Evolutionary conservation across 2,888 invertebrate species (phyloP).

Genomic region (Cataglyphis cursor): DNA sequence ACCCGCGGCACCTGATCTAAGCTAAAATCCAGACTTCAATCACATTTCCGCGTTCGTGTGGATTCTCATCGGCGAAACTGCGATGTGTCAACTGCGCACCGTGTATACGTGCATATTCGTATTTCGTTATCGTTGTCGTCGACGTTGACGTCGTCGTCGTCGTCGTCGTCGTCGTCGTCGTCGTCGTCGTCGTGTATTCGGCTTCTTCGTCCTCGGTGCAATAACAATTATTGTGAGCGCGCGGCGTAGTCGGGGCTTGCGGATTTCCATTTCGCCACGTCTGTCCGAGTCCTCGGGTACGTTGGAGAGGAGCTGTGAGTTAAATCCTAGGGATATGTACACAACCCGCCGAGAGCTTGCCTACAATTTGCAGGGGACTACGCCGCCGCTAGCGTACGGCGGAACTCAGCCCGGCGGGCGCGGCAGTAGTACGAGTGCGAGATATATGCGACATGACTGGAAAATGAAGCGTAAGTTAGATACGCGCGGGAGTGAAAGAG

Average conservation of each 20-base stretch:
- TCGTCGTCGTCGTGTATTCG: slow-evolving; percentile 3
- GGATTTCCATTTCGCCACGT: slow-evolving; percentile 57
- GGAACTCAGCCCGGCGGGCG: slow-evolving; percentile 26
- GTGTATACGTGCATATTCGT: background rate
- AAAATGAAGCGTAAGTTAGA: slow-evolving; percentile 45
- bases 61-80: background rate
- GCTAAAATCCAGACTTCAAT: slow-evolving; percentile 26
- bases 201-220: slow-evolving; percentile 29
- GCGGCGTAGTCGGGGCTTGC: slow-evolving; percentile 26
- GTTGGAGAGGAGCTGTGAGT: slow-evolving; percentile 8
- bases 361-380: slow-evolving; percentile 45
- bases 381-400: slow-evolving; percentile 11
- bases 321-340: slow-evolving; percentile 57
- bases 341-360: slow-evolving; percentile 38
- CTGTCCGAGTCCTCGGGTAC: slow-evolving; percentile 24
- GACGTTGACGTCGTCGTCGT: background rate
- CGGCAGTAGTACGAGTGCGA: slow-evolving; percentile 28
- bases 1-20: slow-evolving; percentile 8
- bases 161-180: background rate
- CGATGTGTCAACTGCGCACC: background rate
- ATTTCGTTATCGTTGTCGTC: background rate
- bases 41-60: slow-evolving; percentile 26
- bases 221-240: slow-evolving; percentile 54
- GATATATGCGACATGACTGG: slow-evolving; percentile 48
- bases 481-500: slow-evolving; percentile 16